Conservation (phyloP, 2,888 invertebrate species). For the Pseudococcus jackbeardsleyi region DNA sequence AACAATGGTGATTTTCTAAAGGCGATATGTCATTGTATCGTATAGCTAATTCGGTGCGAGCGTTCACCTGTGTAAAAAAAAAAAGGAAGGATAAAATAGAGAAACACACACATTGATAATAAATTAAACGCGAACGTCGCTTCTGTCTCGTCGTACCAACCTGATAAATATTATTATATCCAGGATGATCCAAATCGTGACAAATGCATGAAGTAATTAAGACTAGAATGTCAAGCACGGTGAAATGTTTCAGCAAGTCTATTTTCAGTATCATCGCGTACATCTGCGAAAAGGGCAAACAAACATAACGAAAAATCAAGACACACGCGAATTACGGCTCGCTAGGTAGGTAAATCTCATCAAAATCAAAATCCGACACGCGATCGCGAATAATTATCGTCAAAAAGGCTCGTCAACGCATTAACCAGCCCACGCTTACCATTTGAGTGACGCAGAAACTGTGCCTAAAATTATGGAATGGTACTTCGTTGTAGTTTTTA, state of each 20-base stretch:
- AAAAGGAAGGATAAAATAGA: neutral
- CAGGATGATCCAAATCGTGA: slow-evolving; percentile 85
- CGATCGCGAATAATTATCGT: slow-evolving; percentile 30
- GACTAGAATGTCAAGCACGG: slow-evolving; percentile 82
- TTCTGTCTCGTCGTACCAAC: slow-evolving; percentile 60
- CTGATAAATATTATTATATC: slow-evolving; percentile 84
- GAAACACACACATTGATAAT: neutral
- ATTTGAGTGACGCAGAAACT: slow-evolving; percentile 90
- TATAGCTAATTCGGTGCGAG: slow-evolving; percentile 84
- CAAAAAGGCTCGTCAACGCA: neutral
- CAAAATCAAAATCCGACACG: neutral
- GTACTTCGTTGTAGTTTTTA: slow-evolving; percentile 87
- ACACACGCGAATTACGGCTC: neutral
- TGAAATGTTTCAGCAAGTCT: slow-evolving; percentile 78
- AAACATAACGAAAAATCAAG: slow-evolving; percentile 66
- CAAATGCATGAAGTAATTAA: slow-evolving; percentile 84
- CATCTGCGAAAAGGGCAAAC: slow-evolving; percentile 74
- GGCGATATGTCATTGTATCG: slow-evolving; percentile 90
- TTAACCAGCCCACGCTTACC: slow-evolving; percentile 73
- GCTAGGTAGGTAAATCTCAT: neutral
- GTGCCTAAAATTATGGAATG: slow-evolving; percentile 89
- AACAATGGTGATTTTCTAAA: slow-evolving; percentile 88
- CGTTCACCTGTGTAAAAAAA: slow-evolving; percentile 76
- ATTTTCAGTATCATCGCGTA: slow-evolving; percentile 84
- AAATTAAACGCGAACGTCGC: neutral